Percentiles rank a stretch among this genome's conserved stretches.
phyloP scores from a whole-genome alignment of 2,888 invertebrate genomes.

The Biston betularia region DNA sequence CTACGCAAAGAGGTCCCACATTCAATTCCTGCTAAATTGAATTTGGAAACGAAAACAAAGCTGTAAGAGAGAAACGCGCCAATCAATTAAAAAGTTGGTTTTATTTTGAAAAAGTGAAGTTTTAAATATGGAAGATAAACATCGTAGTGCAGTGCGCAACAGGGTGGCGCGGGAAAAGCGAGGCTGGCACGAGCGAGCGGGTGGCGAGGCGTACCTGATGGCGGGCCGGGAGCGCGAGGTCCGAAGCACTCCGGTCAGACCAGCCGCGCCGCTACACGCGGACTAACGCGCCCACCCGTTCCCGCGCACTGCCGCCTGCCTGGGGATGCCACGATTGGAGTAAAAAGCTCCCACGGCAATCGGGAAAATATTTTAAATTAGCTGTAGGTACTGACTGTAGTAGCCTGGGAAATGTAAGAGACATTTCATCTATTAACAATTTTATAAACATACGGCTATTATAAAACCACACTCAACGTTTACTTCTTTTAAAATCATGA shows the following conservation, averaged over 20 bases:
- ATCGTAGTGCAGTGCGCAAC: slow-evolving; percentile 81
- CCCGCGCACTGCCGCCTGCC: slow-evolving; percentile 51
- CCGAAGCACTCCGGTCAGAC: slow-evolving; percentile 63
- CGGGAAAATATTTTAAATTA: slow-evolving; percentile 7
- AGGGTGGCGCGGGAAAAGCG: slow-evolving; percentile 68
- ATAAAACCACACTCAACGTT: too few species aligned
- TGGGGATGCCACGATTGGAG: slow-evolving; percentile 55
- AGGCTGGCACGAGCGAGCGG: slow-evolving; percentile 45
- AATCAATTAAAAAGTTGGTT: slow-evolving; percentile 34
- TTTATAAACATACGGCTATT: too few species aligned
- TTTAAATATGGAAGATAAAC: slow-evolving; percentile 59
- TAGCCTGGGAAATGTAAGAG: too few species aligned
- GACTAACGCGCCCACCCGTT: slow-evolving; percentile 68
- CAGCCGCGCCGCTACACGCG: slow-evolving; percentile 77
- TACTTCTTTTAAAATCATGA: too few species aligned
- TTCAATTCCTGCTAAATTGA: slow-evolving; percentile 34
- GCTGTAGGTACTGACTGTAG: too few species aligned
- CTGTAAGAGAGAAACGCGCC: slow-evolving; percentile 38
- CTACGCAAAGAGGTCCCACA: slow-evolving; percentile 32
- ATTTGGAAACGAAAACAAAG: slow-evolving; percentile 34
- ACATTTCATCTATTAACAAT: too few species aligned
- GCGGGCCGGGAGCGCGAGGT: slow-evolving; percentile 66
- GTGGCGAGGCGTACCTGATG: slow-evolving; percentile 68
- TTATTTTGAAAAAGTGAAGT: slow-evolving; percentile 33
- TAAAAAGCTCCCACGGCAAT: slow-evolving; percentile 7